Percentiles rank a stretch among this genome's conserved stretches.
Conservation (phyloP, 1,140 invertebrate species). For the Zaprionus ghesquierei region DNA sequence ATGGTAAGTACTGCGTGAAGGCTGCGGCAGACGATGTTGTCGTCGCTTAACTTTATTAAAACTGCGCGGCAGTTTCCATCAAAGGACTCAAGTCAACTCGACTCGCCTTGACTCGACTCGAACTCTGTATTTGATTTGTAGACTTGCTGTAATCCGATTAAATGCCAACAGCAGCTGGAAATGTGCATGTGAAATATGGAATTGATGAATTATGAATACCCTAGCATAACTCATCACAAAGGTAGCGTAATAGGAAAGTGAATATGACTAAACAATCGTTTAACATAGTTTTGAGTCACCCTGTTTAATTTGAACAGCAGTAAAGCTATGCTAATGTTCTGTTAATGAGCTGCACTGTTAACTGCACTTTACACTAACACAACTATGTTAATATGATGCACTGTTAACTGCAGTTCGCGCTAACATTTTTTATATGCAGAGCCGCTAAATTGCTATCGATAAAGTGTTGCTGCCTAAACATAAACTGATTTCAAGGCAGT, state of each 20-base stretch:
- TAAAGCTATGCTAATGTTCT: no score
- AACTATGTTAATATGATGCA: no score
- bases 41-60: conserved; percentile 43
- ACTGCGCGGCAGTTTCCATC: conserved; percentile 11
- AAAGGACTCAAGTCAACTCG: neutral
- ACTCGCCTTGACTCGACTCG: neutral
- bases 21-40: conserved; percentile 16
- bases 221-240: no score
- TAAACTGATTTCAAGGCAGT: no score
- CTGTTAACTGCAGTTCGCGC: no score
- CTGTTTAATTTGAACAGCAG: neutral
- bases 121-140: conserved; percentile 26
- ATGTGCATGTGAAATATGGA: neutral
- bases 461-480: no score
- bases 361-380: no score
- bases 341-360: no score
- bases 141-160: conserved; percentile 59
- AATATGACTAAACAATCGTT: no score
- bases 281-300: no score
- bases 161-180: conserved; percentile 36
- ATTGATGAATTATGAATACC: conserved; percentile 34
- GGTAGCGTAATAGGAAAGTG: neutral
- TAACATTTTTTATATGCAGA: no score
- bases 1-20: conserved; percentile 9
- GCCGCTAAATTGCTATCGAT: no score